Evolutionary conservation across 2,797 vertebrate genomes (phyloP).

Genomic region (Alectoris magna): DNA sequence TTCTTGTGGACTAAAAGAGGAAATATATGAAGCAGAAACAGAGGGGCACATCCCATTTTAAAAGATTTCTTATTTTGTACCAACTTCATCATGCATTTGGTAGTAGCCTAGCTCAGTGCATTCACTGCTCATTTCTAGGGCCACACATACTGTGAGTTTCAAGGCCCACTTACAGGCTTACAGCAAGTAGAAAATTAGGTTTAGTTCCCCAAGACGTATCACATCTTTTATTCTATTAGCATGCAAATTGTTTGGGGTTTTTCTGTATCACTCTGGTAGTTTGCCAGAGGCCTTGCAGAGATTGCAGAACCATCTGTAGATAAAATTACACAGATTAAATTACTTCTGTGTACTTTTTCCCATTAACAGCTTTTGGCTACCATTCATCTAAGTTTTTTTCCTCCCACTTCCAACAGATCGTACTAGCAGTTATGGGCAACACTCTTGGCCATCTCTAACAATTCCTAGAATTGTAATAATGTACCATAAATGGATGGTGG

Average conservation of each 20-base stretch:
- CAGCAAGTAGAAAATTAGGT: neutral
- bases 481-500: neutral
- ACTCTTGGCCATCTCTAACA: neutral
- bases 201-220: neutral
- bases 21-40: neutral
- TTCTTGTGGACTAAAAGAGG: neutral
- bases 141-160: neutral
- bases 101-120: neutral
- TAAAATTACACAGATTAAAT: slow-evolving; percentile 35
- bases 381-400: neutral
- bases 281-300: neutral
- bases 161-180: neutral
- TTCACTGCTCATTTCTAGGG: neutral
- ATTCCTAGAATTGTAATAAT: neutral
- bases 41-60: neutral
- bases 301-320: slow-evolving; percentile 16
- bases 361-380: slow-evolving; percentile 43
- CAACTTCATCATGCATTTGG: neutral
- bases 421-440: neutral
- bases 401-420: slow-evolving; percentile 2
- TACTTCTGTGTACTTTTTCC: slow-evolving; percentile 3
- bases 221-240: neutral
- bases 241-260: neutral
- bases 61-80: neutral
- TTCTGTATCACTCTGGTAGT: neutral